Conservation (phyloP, 1,140 invertebrate genomes). For the Parasteatoda tepidariorum region DNA sequence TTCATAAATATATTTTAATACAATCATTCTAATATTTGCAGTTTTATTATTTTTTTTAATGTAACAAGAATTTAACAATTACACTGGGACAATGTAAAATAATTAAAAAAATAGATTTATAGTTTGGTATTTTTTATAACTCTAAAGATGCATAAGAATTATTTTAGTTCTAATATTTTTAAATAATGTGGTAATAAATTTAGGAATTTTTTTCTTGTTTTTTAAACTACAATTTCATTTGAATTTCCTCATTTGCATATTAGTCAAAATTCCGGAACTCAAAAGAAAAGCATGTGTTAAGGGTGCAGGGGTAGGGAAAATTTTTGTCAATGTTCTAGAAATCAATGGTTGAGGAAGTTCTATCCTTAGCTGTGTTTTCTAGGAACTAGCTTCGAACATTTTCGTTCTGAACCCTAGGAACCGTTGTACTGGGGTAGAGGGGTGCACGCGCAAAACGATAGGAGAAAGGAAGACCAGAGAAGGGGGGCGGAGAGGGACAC, state of each 20-base stretch:
- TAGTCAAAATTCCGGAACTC: background rate
- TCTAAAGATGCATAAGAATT: too few species aligned
- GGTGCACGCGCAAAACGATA: slow-evolving; percentile 31
- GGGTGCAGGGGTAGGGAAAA: background rate
- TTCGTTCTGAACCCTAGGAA: slow-evolving; percentile 32
- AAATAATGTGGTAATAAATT: too few species aligned
- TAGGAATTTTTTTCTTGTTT: too few species aligned
- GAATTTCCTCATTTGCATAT: background rate
- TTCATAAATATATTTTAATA: too few species aligned
- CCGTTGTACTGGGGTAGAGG: background rate
- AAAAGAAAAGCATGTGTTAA: background rate
- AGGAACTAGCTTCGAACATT: slow-evolving; percentile 48
- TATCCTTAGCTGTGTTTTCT: slow-evolving; percentile 39
- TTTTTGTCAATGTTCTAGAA: slow-evolving; percentile 12
- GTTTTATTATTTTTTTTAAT: too few species aligned
- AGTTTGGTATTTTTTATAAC: too few species aligned
- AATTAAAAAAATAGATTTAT: too few species aligned
- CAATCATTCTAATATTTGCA: too few species aligned
- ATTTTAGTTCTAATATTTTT: too few species aligned
- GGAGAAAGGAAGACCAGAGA: background rate
- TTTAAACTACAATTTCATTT: too few species aligned
- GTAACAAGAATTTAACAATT: too few species aligned
- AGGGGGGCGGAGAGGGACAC: background rate
- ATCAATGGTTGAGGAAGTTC: slow-evolving; percentile 51
- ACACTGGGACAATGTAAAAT: too few species aligned